Evolutionary conservation across 2,888 invertebrate species (phyloP).

Genomic region (Saturnia japonica): DNA sequence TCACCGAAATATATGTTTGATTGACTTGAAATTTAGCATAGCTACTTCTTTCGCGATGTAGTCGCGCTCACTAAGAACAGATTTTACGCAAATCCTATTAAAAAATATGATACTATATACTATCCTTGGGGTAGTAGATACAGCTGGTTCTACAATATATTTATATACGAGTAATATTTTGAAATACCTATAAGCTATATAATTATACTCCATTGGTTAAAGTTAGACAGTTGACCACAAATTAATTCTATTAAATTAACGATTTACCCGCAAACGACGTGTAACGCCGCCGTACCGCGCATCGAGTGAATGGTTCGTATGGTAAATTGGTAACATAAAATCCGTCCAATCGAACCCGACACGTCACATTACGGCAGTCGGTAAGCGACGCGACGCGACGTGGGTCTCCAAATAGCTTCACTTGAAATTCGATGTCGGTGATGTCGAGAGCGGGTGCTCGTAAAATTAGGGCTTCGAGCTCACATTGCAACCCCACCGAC

Average conservation of each 20-base stretch:
- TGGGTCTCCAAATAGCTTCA: constrained; percentile 67
- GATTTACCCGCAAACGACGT: constrained; percentile 61
- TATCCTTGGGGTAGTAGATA: too few relatives aligned
- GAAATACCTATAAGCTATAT: neutral
- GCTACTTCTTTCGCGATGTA: too few relatives aligned
- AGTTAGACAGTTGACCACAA: constrained; percentile 50
- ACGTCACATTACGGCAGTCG: constrained; percentile 66
- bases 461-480: constrained; percentile 66
- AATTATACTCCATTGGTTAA: neutral
- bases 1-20: too few relatives aligned
- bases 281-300: too few relatives aligned
- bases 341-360: constrained; percentile 73
- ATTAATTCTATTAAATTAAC: constrained; percentile 68
- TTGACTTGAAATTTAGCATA: too few relatives aligned
- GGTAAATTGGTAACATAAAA: constrained; percentile 69
- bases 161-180: neutral
- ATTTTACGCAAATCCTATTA: too few relatives aligned
- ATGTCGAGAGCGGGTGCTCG: constrained; percentile 66
- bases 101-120: too few relatives aligned
- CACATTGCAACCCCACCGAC: constrained; percentile 34
- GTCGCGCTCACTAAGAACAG: too few relatives aligned
- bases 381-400: constrained; percentile 57
- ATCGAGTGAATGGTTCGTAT: constrained; percentile 55
- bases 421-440: constrained; percentile 74
- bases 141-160: neutral